Evolutionary conservation across 2,888 invertebrate genomes (phyloP), one percentile per base, ranked within the genome.

Genomic region (Agriotes lineatus): DNA sequence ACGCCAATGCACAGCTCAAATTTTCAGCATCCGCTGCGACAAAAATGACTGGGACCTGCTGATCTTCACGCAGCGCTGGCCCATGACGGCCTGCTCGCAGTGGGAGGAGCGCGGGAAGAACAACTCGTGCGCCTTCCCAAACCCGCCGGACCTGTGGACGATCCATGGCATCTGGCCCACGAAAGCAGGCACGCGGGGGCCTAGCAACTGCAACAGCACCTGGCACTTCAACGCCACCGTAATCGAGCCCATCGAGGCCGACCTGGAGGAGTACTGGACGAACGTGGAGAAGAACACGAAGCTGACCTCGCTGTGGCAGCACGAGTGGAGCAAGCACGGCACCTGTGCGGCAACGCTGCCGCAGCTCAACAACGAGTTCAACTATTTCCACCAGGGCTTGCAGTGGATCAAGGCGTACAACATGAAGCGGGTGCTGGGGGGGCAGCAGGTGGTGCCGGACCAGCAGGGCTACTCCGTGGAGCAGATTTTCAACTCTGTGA

Each of bases 91-190:
- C 1, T 95, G 95, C 78, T 87, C 87, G 42, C 86, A 89, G 70
- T 94, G 93, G 93, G 87, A 89, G 76, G 88, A 90, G 73, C 83
- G 86, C 56, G 86, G 87, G 52, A 81, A 86, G 0, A 79, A 85
- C 0, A 89, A 92, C 75, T 85, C 86, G 1, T 95, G 95, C 78
- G 80, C 83, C 0, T 82, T 93, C 74, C 93, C 93, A 1, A 81
- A 81, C 0, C 85, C 87, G 52, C 85, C 83, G 10, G 86, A 89
- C 58, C 84, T 89, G 1, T 95, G 95, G 95, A 90, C 91, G 0
- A 88, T 95, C 30, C 95, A 95, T 78, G 95, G 95, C 1, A 86
- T 95, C 37, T 95, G 95, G 95, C 95, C 95, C 0, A 90, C 93
- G 0, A 90, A 90, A 79, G 81, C 86, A 0, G 89, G 90, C 0